These are phyloP conservation scores for Drosophila meridionalis DNA, from an alignment of 2,888 invertebrate genomes.

Conservation along the genomic window DNA sequence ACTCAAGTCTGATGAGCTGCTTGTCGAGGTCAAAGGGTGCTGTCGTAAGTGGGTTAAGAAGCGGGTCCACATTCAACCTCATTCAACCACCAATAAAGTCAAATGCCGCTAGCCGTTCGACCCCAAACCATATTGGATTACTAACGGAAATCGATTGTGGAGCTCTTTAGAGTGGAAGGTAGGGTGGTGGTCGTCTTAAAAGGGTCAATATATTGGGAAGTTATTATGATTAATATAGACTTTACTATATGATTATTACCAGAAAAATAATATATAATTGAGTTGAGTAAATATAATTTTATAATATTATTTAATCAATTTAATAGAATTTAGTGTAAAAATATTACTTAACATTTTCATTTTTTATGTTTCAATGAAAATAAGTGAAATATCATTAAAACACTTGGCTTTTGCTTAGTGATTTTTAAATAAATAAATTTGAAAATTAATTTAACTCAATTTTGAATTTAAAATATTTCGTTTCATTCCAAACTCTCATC, in stretches of 20 bases:
- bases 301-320: too few relatives aligned
- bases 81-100: constrained; percentile 41
- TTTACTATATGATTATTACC: neutral
- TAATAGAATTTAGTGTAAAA: too few relatives aligned
- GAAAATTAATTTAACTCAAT: neutral
- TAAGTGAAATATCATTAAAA: too few relatives aligned
- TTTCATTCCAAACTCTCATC: neutral
- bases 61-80: neutral
- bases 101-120: constrained; percentile 27
- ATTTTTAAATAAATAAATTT: neutral
- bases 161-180: neutral
- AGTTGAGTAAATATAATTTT: too few relatives aligned
- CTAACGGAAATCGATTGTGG: constrained; percentile 22
- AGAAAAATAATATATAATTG: too few relatives aligned
- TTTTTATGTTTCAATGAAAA: too few relatives aligned
- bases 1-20: constrained; percentile 51
- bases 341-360: too few relatives aligned
- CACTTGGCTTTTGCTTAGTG: too few relatives aligned
- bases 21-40: constrained; percentile 49
- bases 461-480: neutral
- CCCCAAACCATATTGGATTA: constrained; percentile 14
- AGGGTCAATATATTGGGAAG: neutral
- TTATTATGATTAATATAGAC: neutral
- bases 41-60: neutral
- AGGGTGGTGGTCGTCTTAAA: neutral